phyloP scores from a whole-genome alignment of 2,113 vertebrate species.

The Tragulus kanchil region DNA sequence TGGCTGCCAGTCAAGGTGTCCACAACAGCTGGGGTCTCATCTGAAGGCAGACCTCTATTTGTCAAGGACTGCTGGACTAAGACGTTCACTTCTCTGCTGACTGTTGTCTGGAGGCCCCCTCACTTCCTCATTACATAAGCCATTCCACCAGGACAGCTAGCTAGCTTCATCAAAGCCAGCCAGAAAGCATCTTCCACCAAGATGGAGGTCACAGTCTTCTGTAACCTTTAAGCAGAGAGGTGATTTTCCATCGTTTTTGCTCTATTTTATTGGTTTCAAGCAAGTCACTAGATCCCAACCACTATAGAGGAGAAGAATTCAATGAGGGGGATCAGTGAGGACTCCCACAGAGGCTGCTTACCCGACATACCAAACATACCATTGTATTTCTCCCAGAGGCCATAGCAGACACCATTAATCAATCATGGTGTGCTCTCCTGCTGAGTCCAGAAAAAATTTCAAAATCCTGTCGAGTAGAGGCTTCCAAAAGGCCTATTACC shows the following conservation, averaged over 20 bases:
- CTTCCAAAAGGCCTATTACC: neutral
- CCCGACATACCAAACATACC: neutral
- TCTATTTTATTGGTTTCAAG: neutral
- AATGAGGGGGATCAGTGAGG: neutral
- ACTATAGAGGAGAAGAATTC: neutral
- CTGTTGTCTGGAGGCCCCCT: neutral
- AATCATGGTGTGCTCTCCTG: neutral
- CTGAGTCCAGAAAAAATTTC: constrained; percentile 2
- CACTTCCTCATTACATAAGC: neutral
- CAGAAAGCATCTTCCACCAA: neutral
- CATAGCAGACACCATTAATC: neutral
- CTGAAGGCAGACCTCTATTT: neutral
- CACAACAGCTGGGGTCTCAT: neutral
- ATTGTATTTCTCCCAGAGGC: neutral
- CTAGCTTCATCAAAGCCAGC: neutral
- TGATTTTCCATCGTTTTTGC: neutral
- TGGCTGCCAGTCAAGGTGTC: neutral
- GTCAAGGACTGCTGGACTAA: neutral
- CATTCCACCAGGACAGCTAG: neutral
- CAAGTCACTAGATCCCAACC: neutral
- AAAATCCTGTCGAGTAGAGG: neutral
- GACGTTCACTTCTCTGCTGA: neutral
- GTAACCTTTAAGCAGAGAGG: neutral
- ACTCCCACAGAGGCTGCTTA: neutral
- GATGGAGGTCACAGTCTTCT: neutral